Evolutionary conservation across 2,888 invertebrate genomes (phyloP), one percentile per base, ranked within the genome.

Genomic region (Ametastegia equiseti): DNA sequence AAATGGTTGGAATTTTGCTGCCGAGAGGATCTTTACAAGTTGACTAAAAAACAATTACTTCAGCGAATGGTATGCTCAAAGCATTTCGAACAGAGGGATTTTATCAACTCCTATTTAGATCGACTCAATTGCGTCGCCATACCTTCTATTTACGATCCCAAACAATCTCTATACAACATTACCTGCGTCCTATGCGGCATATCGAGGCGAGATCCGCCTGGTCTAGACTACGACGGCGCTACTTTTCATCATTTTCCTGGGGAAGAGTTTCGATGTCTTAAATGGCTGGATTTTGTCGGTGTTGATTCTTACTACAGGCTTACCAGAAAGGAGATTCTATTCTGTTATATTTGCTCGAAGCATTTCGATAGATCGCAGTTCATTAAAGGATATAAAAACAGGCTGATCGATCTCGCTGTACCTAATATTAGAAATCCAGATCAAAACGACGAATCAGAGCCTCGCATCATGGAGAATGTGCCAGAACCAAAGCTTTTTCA

Each of bases 201-300:
- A 73, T 86, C 82, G 42, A 87, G 91, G 13, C 87, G 84, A 80
- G 89, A 91, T 85, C 91, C 91, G 39, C 88, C 91, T 0, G 83
- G 36, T 23, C 39, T 82, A 0, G 86, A 89, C 83, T 90, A 89
- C 73, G 91, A 91, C 81, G 91, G 89, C 4, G 88, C 87, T 27
- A 91, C 91, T 0, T 92, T 91, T 82, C 91, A 92, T 81, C 91
- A 92, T 82, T 92, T 92, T 83, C 91, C 91, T 15, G 91, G 91
- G 0, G 91, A 92, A 81, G 91, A 92, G 82, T 92, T 92, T 79
- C 88, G 91, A 2, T 92, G 91, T 54, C 83, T 92, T 0, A 88
- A 91, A 65, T 92, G 91, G 91, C 82, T 92, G 2, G 91, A 92
- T 81, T 92, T 92, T 81, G 91, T 91, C 9, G 91, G 91, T 0